These are phyloP conservation scores for Progne subis DNA, from an alignment of 2,113 vertebrate species.

Conservation along the genomic window DNA sequence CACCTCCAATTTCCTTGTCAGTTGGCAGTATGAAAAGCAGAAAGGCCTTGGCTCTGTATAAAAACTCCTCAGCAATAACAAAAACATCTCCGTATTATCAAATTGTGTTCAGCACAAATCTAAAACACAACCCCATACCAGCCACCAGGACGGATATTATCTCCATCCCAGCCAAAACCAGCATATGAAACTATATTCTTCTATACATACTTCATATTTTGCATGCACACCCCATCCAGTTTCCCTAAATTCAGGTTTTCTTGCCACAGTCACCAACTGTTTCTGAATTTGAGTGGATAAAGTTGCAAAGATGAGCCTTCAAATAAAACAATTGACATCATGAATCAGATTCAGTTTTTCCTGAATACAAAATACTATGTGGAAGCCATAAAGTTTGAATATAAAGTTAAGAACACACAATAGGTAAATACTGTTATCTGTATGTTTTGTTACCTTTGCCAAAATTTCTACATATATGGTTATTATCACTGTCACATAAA, in stretches of 20 bases:
- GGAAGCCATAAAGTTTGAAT: neutral
- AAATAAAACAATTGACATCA: neutral
- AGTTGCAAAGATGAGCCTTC: neutral
- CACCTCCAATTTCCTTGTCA: neutral
- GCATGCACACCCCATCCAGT: neutral
- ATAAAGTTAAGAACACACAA: neutral
- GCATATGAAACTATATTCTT: neutral
- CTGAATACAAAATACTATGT: neutral
- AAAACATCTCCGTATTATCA: neutral
- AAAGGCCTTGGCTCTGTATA: neutral
- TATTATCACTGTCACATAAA: neutral
- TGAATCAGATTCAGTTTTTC: neutral
- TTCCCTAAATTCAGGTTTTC: neutral
- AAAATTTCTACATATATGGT: neutral
- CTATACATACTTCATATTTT: neutral
- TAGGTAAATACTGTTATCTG: neutral
- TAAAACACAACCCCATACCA: neutral
- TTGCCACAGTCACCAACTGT: neutral
- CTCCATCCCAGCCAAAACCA: neutral
- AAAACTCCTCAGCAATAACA: neutral
- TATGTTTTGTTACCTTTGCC: neutral
- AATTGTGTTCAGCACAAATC: neutral
- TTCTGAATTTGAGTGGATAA: neutral
- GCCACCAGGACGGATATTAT: neutral
- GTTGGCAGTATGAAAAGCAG: neutral